A percentile compares a stretch with the other conserved stretches of the same genome.
These are phyloP conservation scores for Nomada flava DNA, from an alignment of 2,888 invertebrate genomes.

Conservation along the genomic window DNA sequence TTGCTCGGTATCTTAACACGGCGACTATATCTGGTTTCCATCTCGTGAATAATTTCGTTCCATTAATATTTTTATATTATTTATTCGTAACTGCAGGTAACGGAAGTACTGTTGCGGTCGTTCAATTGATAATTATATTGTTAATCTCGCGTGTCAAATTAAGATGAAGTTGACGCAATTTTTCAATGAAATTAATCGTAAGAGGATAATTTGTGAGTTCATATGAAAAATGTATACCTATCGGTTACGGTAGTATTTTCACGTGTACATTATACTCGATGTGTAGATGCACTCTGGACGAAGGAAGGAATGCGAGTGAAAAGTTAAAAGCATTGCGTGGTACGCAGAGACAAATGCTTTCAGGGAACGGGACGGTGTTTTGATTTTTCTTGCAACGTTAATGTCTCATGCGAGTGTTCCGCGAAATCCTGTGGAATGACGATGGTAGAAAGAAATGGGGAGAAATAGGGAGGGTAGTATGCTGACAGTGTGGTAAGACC, in stretches of 20 bases:
- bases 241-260: neutral
- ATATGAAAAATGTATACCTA: neutral
- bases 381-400: constrained; percentile 54
- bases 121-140: no score
- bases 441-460: constrained; percentile 33
- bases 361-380: constrained; percentile 45
- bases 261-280: neutral
- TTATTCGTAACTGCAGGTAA: no score
- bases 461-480: neutral
- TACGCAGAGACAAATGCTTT: constrained; percentile 44
- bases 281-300: neutral
- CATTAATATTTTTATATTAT: no score
- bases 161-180: no score
- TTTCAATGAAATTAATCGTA: no score
- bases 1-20: constrained; percentile 35
- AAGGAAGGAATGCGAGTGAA: constrained; percentile 1
- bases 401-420: constrained; percentile 33
- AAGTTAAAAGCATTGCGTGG: constrained; percentile 37
- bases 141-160: no score
- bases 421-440: constrained; percentile 41
- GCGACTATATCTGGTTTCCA: neutral
- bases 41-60: no score
- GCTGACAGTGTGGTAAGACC: constrained; percentile 15
- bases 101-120: no score
- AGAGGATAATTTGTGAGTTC: neutral